Conservation (phyloP, 2,797 vertebrate genomes). For the Erpetoichthys calabaricus region DNA sequence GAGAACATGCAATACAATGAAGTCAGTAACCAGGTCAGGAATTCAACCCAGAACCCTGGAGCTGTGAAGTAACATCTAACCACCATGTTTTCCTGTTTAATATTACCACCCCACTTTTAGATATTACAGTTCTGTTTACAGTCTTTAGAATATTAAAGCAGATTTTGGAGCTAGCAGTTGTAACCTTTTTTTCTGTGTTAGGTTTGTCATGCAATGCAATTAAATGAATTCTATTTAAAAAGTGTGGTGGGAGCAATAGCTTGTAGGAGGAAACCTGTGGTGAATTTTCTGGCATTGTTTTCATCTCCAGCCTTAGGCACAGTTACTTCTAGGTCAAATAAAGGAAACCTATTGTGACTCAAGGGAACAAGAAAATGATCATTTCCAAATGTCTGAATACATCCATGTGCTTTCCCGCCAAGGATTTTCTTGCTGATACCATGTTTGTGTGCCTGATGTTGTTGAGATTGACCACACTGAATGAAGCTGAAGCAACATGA, state of each 20-base stretch:
- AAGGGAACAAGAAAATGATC: conserved; percentile 2
- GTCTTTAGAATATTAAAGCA: no score
- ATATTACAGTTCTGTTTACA: no score
- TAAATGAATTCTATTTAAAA: background rate
- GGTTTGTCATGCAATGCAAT: background rate
- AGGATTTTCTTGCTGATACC: background rate
- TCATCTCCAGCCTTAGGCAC: background rate
- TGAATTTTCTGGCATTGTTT: background rate
- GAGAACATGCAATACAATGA: no score
- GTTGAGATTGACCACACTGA: background rate
- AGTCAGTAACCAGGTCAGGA: no score
- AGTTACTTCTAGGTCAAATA: conserved; percentile 1
- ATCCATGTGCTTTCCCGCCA: no score
- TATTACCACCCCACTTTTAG: no score
- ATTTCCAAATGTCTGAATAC: background rate
- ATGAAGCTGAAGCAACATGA: background rate
- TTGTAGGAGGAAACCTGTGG: background rate
- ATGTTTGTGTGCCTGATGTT: background rate
- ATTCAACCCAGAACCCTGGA: no score
- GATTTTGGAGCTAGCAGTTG: no score
- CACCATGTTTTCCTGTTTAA: no score
- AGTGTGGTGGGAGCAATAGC: background rate
- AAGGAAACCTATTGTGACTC: conserved; percentile 2
- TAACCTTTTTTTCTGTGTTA: background rate
- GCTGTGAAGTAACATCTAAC: no score